Evolutionary conservation across 92 coral and sea anemone species (phyloP), one percentile per base, ranked within the genome.

Genomic region (Phenganax stokvisi): DNA sequence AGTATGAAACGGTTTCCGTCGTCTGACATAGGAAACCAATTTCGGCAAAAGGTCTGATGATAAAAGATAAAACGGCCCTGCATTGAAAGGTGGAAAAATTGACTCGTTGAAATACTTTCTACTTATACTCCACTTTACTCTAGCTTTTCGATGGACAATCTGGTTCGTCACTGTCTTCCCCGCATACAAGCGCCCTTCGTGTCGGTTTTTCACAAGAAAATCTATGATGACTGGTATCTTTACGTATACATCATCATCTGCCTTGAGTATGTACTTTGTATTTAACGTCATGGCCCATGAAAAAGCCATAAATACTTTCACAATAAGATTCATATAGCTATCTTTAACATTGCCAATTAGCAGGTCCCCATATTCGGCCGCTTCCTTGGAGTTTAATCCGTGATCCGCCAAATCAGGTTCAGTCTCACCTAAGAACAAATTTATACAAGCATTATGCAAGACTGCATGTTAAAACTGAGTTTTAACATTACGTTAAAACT

Each of bases 221-320:
- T 70, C 66, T 16, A 81, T 51, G 2, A 71, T 12, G 15, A 29
- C 37, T 2, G 84, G 84, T 25, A 81, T 66, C 6, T 76, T 62
- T 58, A 81, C 84, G 17, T 81, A 81, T 6, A 81, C 76, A 56
- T 25, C 17, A 70, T 76, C 53, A 58, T 69, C 47, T 51, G 28
- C 57, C 61, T 55, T 16, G 51, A 56, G 3, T 44, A 69, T 58
- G 55, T 69, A 51, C 30, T 64, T 64, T 64, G 37, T 64, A 64
- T 64, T 12, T 7, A 64, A 64, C 9, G 52, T 25, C 1, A 55
- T 53, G 1, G 62, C 85, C 85, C 85, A 81, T 20, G 28, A 54
- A 25, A 69, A 78, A 17, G 54, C 79, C 85, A 81, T 81, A 16
- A 63, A 81, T 8, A 77, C 58, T 37, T 81, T 81, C 9, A 58